Base-by-base conservation (phyloP, 1,140 invertebrate species). In the Lethrus apterus region DNA sequence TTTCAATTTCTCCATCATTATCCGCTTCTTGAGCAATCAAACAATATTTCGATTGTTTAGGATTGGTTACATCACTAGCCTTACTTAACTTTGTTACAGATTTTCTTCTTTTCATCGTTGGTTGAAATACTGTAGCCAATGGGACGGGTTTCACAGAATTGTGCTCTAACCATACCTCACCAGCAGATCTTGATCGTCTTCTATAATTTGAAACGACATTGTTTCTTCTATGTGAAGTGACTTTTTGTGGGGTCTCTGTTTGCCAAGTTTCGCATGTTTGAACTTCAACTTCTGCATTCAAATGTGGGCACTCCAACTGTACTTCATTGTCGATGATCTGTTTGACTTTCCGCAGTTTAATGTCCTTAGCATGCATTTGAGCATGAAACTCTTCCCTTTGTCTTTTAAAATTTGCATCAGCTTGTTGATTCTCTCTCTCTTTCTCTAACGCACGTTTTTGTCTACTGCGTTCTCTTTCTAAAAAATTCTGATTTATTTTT, bases 21-120 rank as follows among this genome's bases (percentile, higher is more conserved):
- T 96, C 91, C 29, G 86, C 81, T 54, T 92, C 84, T 69, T 98
- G 93, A 1, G 90, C 84, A 17, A 93, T 83, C 1, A 98, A 70
- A 50, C 89, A 86, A 65, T 98, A 98, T 64, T 93, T 93, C 0
- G 81, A 84, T 19, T 82, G 82, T 50, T 85, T 83, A 2, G 79
- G 72, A 46, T 79, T 78, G 0, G 76, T 77, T 17, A 93, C 74
- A 61, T 93, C 86, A 40, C 74, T 79, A 9, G 79, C 73, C 44
- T 74, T 76, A 0, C 71, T 77, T 2, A 97, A 67, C 60, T 87
- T 90, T 0, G 81, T 83, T 0, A 96, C 76, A 1, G 91, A 91
- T 61, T 89, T 86, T 46, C 83, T 81, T 59, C 86, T 83, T 23
- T 79, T 79, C 59, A 95, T 80, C 24, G 78, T 71, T 0, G 93